These are phyloP conservation scores for Neogobius melanostomus DNA, from an alignment of 2,113 vertebrate genomes.

Conservation along the genomic window DNA sequence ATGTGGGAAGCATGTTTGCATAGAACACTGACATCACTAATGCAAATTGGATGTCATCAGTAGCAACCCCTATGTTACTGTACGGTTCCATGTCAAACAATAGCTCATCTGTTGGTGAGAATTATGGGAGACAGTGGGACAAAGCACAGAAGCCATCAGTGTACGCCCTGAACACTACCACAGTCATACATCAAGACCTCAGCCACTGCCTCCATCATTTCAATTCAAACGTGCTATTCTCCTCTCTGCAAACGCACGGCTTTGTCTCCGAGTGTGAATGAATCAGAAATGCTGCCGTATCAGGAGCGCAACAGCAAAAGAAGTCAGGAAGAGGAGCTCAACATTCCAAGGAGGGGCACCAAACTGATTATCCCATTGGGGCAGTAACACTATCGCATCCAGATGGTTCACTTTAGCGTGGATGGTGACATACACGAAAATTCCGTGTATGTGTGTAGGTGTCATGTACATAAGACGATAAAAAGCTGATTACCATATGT, in stretches of 20 bases:
- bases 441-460: neutral
- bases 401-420: neutral
- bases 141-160: constrained; percentile 67
- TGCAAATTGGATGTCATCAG: constrained; percentile 28
- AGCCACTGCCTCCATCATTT: constrained; percentile 60
- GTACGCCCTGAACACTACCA: constrained; percentile 64
- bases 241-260: constrained; percentile 41
- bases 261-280: constrained; percentile 49
- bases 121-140: constrained; percentile 39
- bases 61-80: constrained; percentile 48
- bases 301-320: constrained; percentile 22
- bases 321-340: constrained; percentile 22
- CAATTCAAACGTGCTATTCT: constrained; percentile 55
- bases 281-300: constrained; percentile 20
- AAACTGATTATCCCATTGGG: neutral
- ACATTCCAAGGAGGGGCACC: constrained; percentile 39
- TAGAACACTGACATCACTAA: constrained; percentile 21
- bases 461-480: neutral
- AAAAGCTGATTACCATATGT: constrained; percentile 65
- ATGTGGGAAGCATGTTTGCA: constrained; percentile 7
- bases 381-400: neutral
- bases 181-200: constrained; percentile 64
- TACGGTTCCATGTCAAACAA: constrained; percentile 61
- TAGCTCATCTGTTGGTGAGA: constrained; percentile 55
- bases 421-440: neutral